These are phyloP conservation scores for Epiblema foenella DNA, from an alignment of 2,888 invertebrate species.

Conservation along the genomic window DNA sequence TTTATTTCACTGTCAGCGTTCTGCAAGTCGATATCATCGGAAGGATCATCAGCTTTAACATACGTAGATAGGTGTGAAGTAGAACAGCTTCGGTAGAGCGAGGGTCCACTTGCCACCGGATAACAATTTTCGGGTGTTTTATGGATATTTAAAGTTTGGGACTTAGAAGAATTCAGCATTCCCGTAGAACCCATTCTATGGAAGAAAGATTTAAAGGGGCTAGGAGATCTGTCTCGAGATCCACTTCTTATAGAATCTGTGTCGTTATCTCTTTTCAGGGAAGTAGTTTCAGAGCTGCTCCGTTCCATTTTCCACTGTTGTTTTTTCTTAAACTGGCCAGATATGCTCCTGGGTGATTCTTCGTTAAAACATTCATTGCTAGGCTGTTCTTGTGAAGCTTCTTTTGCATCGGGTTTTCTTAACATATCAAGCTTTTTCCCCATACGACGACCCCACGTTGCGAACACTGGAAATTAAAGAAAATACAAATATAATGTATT, in stretches of 20 bases:
- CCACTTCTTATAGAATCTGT: conserved; percentile 79
- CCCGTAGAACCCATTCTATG: conserved; percentile 91
- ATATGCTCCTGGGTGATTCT: conserved; percentile 65
- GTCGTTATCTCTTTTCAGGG: conserved; percentile 76
- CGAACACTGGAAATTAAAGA: conserved; percentile 82
- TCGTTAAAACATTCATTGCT: conserved; percentile 63
- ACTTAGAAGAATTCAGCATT: conserved; percentile 87
- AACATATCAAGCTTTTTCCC: conserved; percentile 91
- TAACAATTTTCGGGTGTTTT: conserved; percentile 67
- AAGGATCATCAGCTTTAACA: conserved; percentile 91
- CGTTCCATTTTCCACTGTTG: conserved; percentile 86
- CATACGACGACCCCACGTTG: conserved; percentile 92
- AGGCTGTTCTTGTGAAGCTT: conserved; percentile 73
- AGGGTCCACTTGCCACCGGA: conserved; percentile 74
- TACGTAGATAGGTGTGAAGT: conserved; percentile 91
- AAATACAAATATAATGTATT: not conserved
- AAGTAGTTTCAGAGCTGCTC: conserved; percentile 79
- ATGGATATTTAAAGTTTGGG: conserved; percentile 73
- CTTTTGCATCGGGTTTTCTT: conserved; percentile 87
- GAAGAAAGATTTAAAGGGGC: conserved; percentile 89
- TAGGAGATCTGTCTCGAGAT: conserved; percentile 85
- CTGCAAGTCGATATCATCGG: conserved; percentile 90
- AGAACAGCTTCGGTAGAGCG: conserved; percentile 90
- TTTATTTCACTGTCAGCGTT: conserved; percentile 73
- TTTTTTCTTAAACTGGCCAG: conserved; percentile 83